Percentiles rank a stretch among this genome's conserved stretches.
These are phyloP conservation scores for Crotalus tigris DNA, from an alignment of 2,113 vertebrate species.

Conservation along the genomic window DNA sequence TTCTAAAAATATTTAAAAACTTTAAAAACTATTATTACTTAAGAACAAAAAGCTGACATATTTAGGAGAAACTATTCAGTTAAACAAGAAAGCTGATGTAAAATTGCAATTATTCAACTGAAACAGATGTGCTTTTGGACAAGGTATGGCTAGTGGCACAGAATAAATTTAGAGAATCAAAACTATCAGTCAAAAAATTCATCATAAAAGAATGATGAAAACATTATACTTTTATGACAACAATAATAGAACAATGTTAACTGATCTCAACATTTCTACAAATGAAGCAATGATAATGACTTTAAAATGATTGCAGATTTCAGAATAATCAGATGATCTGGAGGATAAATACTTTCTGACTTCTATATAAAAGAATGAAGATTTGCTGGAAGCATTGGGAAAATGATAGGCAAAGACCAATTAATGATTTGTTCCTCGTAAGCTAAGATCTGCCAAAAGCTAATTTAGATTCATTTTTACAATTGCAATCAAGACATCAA, in stretches of 20 bases:
- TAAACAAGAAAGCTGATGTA: background rate
- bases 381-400: background rate
- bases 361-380: background rate
- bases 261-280: background rate
- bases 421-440: background rate
- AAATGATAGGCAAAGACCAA: background rate
- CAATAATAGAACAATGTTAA: background rate
- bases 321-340: background rate
- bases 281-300: background rate
- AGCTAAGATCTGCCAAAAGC: background rate
- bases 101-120: background rate
- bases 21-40: background rate
- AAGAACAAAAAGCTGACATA: background rate
- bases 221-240: background rate
- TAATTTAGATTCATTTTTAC: background rate
- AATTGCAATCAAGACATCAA: background rate
- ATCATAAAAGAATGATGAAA: slow-evolving; percentile 8
- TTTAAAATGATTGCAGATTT: background rate
- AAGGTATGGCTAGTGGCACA: background rate
- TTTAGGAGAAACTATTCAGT: background rate
- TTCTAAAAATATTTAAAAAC: background rate
- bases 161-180: background rate
- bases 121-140: background rate
- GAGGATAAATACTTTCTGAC: background rate
- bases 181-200: background rate